These are phyloP conservation scores for Thamnophis sirtalis DNA, from an alignment of 2,113 vertebrate genomes.

Conservation along the genomic window DNA sequence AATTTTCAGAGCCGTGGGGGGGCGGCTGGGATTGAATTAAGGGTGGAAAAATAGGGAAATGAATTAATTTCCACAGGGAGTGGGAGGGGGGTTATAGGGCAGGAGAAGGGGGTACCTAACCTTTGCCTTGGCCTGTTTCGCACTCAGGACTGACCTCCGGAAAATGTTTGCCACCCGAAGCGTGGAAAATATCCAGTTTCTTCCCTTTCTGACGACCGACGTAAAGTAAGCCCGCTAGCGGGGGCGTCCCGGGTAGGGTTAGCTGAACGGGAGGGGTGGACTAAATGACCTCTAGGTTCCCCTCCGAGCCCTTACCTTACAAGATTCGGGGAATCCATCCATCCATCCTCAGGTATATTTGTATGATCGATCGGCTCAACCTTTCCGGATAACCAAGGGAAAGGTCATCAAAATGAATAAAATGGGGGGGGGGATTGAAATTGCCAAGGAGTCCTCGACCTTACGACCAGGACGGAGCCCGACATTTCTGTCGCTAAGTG, in stretches of 20 bases:
- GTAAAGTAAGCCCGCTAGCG: conserved; percentile 75
- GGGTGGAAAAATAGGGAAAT: not conserved
- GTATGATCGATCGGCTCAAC: not conserved
- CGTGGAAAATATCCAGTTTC: conserved; percentile 87
- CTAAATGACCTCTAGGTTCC: not conserved
- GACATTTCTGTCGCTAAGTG: no score
- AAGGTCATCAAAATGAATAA: not conserved
- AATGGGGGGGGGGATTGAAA: no score
- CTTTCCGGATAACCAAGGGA: no score
- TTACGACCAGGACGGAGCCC: not conserved
- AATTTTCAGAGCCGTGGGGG: no score
- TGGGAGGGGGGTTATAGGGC: no score
- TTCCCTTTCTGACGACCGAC: conserved; percentile 89
- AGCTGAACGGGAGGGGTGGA: not conserved
- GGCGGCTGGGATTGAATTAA: not conserved
- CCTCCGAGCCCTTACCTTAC: no score
- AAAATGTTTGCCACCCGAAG: conserved; percentile 79
- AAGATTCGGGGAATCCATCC: no score
- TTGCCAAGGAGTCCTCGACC: not conserved
- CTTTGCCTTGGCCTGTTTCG: not conserved
- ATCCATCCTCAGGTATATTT: not conserved
- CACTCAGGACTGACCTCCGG: conserved; percentile 80
- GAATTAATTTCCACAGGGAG: not conserved
- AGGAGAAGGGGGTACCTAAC: accelerated
- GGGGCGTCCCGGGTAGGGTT: accelerated